Base-by-base conservation (phyloP, 2,888 invertebrate species). In the Ectropis crepuscularia region DNA sequence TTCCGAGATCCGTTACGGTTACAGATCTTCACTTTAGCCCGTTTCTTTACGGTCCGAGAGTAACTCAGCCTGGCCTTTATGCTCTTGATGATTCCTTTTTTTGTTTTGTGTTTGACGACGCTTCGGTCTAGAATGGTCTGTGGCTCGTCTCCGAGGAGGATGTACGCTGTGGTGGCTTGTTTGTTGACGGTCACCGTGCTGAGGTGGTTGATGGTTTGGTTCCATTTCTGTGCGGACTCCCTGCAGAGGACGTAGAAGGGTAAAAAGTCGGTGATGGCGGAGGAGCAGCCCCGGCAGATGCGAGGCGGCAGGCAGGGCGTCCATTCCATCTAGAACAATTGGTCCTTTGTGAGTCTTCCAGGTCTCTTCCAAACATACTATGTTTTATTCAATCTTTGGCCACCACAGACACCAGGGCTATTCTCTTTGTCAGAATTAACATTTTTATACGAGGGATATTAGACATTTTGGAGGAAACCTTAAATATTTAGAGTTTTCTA, bases 271-370 rank as follows among this genome's bases (percentile, higher is more conserved):
- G 49, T 71, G 12, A 82, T 45, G 38, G 73, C 67, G 5, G 65
- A 55, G 16, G 66, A 58, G 72, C 88, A 87, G 48, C 39, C 42
- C n/a, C 46, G 48, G 77, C 88, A 87, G 62, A 81, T 47, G 60
- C 71, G 74, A 50, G 75, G 70, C 42, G 88, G 88, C 74, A 86
- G 79, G 64, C 57, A 16, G 36, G 74, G 11, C 37, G 77, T 51
- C 7, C 42, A 37, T 78, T 83, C 84, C 77, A 88, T 77, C 88
- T 88, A 88, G 67, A 88, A 88, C 86, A 86, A 87, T 62, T 37
- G 28, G 37, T 63, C 47, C 57, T 63, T 53, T 50, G 46, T 62
- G 41, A 62, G 50, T 61, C 36, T 28, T 41, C n/a, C 53, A 11
- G 0, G 28, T 28, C 51, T 57, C 12, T 28, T 28, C 16, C 4